Percentiles rank a stretch among this genome's conserved stretches.
These are phyloP conservation scores for Enteromius thamalakanensis DNA, from an alignment of 2,797 vertebrate genomes.

Conservation along the genomic window DNA sequence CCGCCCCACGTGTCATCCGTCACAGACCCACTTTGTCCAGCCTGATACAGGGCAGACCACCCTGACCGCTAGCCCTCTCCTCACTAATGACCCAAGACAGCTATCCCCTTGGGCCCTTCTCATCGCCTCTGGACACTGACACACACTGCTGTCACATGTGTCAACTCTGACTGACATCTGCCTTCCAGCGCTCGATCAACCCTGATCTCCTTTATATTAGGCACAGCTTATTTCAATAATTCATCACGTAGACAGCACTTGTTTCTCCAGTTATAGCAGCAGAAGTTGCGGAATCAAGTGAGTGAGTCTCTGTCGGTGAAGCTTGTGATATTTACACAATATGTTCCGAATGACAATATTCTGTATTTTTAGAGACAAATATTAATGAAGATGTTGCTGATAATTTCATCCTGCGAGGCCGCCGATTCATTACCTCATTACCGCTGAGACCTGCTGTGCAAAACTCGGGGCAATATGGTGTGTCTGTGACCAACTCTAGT, in stretches of 20 bases:
- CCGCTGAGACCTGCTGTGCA: conserved; percentile 52
- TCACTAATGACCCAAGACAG: conserved; percentile 59
- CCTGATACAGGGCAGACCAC: conserved; percentile 13
- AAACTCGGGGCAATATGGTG: conserved; percentile 53
- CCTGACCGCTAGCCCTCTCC: conserved; percentile 43
- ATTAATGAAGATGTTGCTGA: conserved; percentile 47
- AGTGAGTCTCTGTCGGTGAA: not conserved
- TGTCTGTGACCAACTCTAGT: conserved; percentile 59
- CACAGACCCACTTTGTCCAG: conserved; percentile 40
- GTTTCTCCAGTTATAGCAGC: conserved; percentile 20
- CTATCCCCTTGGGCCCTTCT: conserved; percentile 45
- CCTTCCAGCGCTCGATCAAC: conserved; percentile 49
- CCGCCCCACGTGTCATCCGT: conserved; percentile 35
- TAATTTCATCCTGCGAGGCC: conserved; percentile 45
- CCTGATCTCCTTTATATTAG: conserved; percentile 46
- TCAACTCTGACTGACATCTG: conserved; percentile 61
- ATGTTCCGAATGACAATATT: conserved; percentile 9
- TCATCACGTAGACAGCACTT: conserved; percentile 51
- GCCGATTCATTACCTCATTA: conserved; percentile 61
- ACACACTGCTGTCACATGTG: conserved; percentile 55
- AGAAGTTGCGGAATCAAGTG: conserved; percentile 10
- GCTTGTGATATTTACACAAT: conserved; percentile 23
- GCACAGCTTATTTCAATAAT: conserved; percentile 61
- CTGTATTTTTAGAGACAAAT: conserved; percentile 30
- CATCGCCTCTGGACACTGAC: conserved; percentile 50